Base-by-base conservation (phyloP, 1,140 invertebrate genomes). In the Vanessa atalanta region DNA sequence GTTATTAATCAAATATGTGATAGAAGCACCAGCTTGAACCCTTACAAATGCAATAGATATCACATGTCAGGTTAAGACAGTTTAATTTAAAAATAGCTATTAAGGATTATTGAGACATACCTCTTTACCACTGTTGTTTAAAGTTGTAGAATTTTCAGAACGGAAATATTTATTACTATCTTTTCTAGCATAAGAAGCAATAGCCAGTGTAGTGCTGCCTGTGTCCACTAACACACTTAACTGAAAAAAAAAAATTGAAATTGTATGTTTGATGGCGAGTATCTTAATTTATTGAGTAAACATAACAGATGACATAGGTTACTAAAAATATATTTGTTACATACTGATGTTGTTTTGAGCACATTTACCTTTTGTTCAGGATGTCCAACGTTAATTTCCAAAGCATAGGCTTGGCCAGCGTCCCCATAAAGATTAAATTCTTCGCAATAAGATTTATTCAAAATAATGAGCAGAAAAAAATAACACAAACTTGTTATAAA, bases 191-290 rank as follows among this genome's bases (percentile, higher is more conserved):
- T 88, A 85, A 14, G 89, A 86, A 64, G 90, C 90, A 70, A 92
- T 81, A 16, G 89, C 90, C 76, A 92, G 81, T 57, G 90, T 89
- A 65, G 89, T 85, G 70, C 90, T 92, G 7, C 90, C 90, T 55
- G 89, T 92, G 43, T 92, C 90, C 6, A 92, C 84, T 77, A 92
- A 75, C 0, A 92, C 77, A 83, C 82, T 84, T 6, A 92, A 69
- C 90, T 92, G 78, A 73, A 88, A 84, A n/a, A 74, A 72, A 75
- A 76, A 67, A 51, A 31, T 31, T 23, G 7, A 50, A 20, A 31
- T 53, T 31, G 23, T 50, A 31, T 51, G 31, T 20, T 14, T 8
- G 23, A 20, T 53, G 4, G 7, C 16, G 26, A n/a, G 16, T 16
- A 20, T 23, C 23, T 23, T 23, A 57, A 23, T 57, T 23, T 23